Evolutionary conservation across 2,888 invertebrate genomes (phyloP), one percentile per base, ranked within the genome.

Genomic region (Leucoma salicis): DNA sequence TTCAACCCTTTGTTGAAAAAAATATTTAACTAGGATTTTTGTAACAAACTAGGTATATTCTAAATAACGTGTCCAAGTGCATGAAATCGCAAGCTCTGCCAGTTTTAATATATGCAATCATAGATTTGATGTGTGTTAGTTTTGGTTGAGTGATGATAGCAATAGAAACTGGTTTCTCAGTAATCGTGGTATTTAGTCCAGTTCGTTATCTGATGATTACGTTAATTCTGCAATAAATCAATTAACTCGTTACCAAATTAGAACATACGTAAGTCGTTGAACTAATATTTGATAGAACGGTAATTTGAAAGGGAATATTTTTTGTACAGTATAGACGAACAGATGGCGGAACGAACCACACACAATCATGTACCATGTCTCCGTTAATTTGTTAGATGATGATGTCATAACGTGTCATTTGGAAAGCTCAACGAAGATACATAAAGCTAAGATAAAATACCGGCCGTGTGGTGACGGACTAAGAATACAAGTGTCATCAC

Each of bases 281-380:
- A 77, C 74, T 74, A 63, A 49, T 67, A 65, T 65, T 69, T 56
- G 61, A 56, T 56, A 53, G 51, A 66, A 70, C 73, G 51, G 65
- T 67, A 61, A 57, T 59, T 52, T 56, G 46, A 56, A 57, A 43
- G 46, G 46, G 53, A 59, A 50, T 46, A 42, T 58, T 72, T 76
- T 76, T 78, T 71, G 68, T 59, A 63, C 63, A 70, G 75, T 75
- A 70, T 70, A 61, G 62, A 54, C 62, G 71, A 63, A 69, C 66
- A 71, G 62, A 68, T 63, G 55, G 70, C 66, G 76, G 72, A 77
- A 78, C 75, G 64, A 7, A 29, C 2, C n/a, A 21, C 6, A 21
- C 21, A 21, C 21, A 1, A n/a, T 3, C 21, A 4, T 21, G 21
- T 21, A 21, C 7, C 7, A 21, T 21, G 21, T 21, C 21, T 21